Percentiles rank a stretch among this genome's conserved stretches.
Evolutionary conservation across 1,140 invertebrate species (phyloP).

Genomic region (Melanaphis sacchari): DNA sequence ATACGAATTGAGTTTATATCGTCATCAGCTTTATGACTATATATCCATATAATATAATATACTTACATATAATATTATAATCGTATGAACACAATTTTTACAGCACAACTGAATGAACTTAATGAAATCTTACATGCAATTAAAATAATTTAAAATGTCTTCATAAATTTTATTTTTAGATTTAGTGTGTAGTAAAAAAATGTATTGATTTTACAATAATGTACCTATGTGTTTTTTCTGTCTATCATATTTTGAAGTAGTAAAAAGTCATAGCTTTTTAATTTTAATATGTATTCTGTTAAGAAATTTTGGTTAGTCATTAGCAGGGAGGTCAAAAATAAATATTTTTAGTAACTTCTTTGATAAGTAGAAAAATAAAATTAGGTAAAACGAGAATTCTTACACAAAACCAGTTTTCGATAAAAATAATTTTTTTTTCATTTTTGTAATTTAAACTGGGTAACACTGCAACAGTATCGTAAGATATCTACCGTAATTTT

Average conservation of each 20-base stretch:
- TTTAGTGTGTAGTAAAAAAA: neutral
- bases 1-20: neutral
- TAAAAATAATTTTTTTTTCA: too few relatives aligned
- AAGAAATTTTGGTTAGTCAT: neutral
- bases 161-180: neutral
- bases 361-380: too few relatives aligned
- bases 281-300: neutral
- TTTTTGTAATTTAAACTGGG: too few relatives aligned
- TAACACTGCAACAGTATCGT: too few relatives aligned
- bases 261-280: neutral
- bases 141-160: neutral
- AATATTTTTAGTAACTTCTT: too few relatives aligned
- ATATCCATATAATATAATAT: too few relatives aligned
- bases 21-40: neutral
- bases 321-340: neutral
- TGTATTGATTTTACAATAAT: neutral
- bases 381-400: too few relatives aligned
- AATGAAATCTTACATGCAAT: neutral
- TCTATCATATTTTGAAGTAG: neutral
- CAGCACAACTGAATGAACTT: neutral
- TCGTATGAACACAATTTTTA: neutral
- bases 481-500: too few relatives aligned
- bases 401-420: too few relatives aligned
- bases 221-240: neutral
- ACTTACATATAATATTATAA: neutral